Conservation (phyloP, 2,113 vertebrate genomes). For the Butastur rufipennis region DNA sequence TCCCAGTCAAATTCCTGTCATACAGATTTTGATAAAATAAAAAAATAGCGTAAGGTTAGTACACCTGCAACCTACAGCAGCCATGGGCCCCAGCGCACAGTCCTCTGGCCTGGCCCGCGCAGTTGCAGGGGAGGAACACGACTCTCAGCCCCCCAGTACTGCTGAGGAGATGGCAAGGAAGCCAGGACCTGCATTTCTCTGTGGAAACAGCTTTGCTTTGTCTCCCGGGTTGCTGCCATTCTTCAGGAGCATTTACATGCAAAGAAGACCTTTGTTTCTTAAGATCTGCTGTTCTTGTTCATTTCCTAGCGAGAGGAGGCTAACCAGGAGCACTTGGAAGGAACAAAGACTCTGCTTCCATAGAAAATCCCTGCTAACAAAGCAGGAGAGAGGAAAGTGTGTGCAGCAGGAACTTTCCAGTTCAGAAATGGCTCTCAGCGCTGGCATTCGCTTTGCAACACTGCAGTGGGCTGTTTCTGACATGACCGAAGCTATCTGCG, state of each 20-base stretch:
- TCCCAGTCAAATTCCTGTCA: not conserved
- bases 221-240: not conserved
- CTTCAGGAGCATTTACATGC: constrained; percentile 58
- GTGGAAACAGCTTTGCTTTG: constrained; percentile 24
- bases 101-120: fast-evolving
- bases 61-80: not conserved
- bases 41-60: not conserved
- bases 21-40: not conserved
- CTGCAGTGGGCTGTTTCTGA: not conserved
- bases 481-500: not conserved
- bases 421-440: not conserved
- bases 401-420: not conserved
- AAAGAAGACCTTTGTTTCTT: constrained; percentile 40
- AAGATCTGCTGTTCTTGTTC: constrained; percentile 20
- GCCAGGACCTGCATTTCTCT: not conserved
- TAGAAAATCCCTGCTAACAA: constrained; percentile 31
- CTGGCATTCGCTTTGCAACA: not conserved
- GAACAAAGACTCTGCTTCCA: constrained; percentile 51
- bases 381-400: not conserved
- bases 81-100: fast-evolving
- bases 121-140: not conserved
- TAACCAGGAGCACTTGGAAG: not conserved
- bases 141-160: not conserved
- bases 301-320: not conserved
- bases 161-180: not conserved